Base-by-base conservation (phyloP, 2,797 vertebrate genomes). In the Emys orbicularis region DNA sequence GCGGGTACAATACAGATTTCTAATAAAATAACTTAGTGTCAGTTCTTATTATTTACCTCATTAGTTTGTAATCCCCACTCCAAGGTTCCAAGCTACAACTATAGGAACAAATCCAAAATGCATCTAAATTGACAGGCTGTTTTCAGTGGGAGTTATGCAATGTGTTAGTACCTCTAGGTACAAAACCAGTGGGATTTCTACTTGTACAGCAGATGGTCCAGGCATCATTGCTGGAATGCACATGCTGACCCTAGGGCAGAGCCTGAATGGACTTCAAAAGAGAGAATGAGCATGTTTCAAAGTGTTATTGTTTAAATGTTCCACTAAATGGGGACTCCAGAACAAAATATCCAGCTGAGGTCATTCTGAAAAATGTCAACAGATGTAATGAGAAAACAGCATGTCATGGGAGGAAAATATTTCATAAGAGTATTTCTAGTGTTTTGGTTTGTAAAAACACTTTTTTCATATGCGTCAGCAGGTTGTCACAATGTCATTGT, bases 251-350 rank as follows among this genome's bases (percentile, higher is more conserved):
- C 82, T 90, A 94, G 97, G 95, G 97, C 97, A 97, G 93, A 93
- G 97, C 92, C 97, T 97, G 97, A 97, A 97, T 97, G 97, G 95
- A 97, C 96, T 96, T 97, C 97, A 97, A 97, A 97, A 97, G 96
- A 91, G 92, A 90, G 90, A 91, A 86, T 85, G 94, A 95, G 90
- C 95, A 92, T 95, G 92, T 94, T 97, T 97, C 95, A 90, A 93
- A 95, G 95, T 92, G 87, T 94, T 97, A 97, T 97, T 95, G 96
- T 97, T 97, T 89, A 87, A 97, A 97, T 95, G 96, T 96, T 97
- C 96, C 94, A 88, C 72, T 96, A 96, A 96, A 93, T 84, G 82
- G 96, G 95, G 95, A 97, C 97, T 97, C 97, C 96, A 93, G 97
- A 97, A 96, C 96, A 97, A 96, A 97, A 97, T 97, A 97, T 96